Evolutionary conservation across 2,113 vertebrate species (phyloP).

Genomic region (Atherinomorus stipes): DNA sequence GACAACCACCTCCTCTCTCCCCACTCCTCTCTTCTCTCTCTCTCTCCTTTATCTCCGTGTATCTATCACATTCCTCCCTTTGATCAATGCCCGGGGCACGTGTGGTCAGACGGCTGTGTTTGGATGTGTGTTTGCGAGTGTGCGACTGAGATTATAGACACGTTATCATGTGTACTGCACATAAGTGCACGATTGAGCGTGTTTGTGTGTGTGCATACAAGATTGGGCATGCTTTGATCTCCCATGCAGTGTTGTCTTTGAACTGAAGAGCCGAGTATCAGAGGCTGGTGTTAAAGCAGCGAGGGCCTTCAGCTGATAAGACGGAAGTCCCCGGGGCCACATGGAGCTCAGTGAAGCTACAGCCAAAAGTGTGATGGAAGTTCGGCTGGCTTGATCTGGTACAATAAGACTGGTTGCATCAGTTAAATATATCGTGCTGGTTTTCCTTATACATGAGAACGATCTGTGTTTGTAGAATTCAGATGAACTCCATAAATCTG

Average conservation of each 20-base stretch:
- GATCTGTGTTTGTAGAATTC: too few species aligned
- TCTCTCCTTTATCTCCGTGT: conserved; percentile 61
- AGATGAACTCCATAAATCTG: too few species aligned
- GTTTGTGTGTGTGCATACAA: conserved; percentile 61
- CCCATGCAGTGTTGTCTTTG: conserved; percentile 75
- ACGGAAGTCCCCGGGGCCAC: conserved; percentile 24
- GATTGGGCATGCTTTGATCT: conserved; percentile 74
- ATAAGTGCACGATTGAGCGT: conserved; percentile 45
- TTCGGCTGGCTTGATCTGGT: not conserved
- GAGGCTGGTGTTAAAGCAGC: conserved; percentile 64
- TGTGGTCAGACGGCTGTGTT: conserved; percentile 59
- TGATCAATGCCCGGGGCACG: conserved; percentile 76
- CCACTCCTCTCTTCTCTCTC: conserved; percentile 7
- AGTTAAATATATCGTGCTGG: too few species aligned
- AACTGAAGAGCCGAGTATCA: conserved; percentile 66
- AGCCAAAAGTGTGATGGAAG: not conserved
- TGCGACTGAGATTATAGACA: conserved; percentile 65
- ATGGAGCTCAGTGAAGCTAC: conserved; percentile 20
- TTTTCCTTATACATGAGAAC: too few species aligned
- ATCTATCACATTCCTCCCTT: conserved; percentile 79
- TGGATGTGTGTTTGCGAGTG: conserved; percentile 67
- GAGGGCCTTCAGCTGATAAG: conserved; percentile 70
- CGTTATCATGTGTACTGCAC: conserved; percentile 66
- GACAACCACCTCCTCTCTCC: conserved; percentile 29
- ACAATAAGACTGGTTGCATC: not conserved